These are phyloP conservation scores for Rhabdornis inornatus DNA, from an alignment of 2,113 vertebrate species.

Conservation along the genomic window DNA sequence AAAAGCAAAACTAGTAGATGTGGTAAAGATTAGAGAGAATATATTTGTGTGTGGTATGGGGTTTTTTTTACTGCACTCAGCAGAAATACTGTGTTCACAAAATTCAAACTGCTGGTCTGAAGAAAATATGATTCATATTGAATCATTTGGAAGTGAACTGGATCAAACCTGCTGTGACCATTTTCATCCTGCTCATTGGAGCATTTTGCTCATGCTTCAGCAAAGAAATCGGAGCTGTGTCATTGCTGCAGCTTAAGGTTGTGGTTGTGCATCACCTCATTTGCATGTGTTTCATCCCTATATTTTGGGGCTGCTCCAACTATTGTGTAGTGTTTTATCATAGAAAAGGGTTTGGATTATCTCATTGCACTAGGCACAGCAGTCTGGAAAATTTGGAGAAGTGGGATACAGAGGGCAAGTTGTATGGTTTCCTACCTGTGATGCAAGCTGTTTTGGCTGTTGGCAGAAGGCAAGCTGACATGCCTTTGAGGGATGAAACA, in stretches of 20 bases:
- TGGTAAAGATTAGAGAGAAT: not conserved
- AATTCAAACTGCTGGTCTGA: not conserved
- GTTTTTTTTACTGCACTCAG: not conserved
- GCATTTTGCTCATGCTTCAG: not conserved
- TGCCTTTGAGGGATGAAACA: not conserved
- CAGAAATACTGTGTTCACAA: not conserved
- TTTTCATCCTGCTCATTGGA: not conserved
- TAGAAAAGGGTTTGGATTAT: not conserved
- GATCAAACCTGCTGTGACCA: not conserved
- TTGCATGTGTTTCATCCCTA: not conserved
- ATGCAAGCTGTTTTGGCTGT: not conserved
- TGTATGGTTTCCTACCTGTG: not conserved
- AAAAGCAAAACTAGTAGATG: not conserved
- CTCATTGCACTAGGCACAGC: not conserved
- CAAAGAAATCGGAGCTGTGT: not conserved
- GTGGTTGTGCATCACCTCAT: not conserved
- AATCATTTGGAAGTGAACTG: not conserved
- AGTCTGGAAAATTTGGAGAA: not conserved
- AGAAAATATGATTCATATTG: not conserved
- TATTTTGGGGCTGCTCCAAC: not conserved
- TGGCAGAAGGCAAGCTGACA: not conserved
- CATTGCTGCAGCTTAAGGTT: not conserved
- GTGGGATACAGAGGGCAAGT: not conserved
- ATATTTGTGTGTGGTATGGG: not conserved
- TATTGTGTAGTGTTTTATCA: not conserved